Base-by-base conservation (phyloP, 2,888 invertebrate genomes). In the Nudaria mundana region DNA sequence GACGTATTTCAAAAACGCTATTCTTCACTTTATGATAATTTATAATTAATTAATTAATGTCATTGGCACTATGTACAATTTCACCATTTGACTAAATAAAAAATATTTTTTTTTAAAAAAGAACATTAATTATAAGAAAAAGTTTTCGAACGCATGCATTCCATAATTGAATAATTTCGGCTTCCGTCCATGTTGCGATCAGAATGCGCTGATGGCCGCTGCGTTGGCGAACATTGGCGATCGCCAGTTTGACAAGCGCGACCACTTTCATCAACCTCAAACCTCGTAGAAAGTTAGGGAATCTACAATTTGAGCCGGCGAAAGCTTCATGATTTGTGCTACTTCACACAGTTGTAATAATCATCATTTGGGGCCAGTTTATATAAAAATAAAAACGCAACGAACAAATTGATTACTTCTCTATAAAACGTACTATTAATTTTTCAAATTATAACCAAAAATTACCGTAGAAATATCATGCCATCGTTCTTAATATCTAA, bases 281-380 rank as follows among this genome's bases (percentile, higher is more conserved):
- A 52, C 52, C 46, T 53, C 30, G 59, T 73, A 76, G 76, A 76
- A 76, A 76, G 76, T 72, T 64, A 61, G 56, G 63, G 66, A 65
- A 64, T 67, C 61, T 53, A 63, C 66, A 65, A 70, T 65, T 66
- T 63, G 66, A 57, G 53, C 50, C 52, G 58, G 73, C 68, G 74
- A 74, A 76, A 75, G 73, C 66, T 65, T 44, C 39, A 48, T 24
- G 36, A 38, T 48, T 51, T 51, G 51, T 48, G 30, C 38, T 32
- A 39, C 24, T 36, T 46, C 41, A 36, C 42, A 39, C 24, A 36
- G 14, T 24, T 30, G 13, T 30, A 42, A 25, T 26, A 38, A 30
- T n/a, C 23, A 37, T 16, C 26, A 24, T 41, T 31, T 41, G 30
- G 30, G 23, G 39, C 33, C 40, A 34, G 30, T 24, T 34, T 30